phyloP scores from a whole-genome alignment of 2,113 vertebrate genomes.

The Cyphomyrus plagiostoma region DNA sequence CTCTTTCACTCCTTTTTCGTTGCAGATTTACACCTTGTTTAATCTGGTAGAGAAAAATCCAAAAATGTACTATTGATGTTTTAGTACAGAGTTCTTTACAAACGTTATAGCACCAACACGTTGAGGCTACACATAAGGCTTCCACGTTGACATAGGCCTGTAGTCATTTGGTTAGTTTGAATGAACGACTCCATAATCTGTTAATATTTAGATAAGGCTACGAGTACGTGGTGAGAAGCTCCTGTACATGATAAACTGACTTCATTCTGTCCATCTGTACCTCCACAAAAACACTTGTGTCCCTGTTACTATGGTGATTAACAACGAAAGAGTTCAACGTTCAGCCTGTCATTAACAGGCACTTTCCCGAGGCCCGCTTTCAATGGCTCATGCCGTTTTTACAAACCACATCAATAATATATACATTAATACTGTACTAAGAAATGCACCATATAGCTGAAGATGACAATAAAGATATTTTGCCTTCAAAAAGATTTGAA shows the following conservation, averaged over 20 bases:
- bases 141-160: not conserved
- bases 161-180: not conserved
- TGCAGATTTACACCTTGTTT: constrained; percentile 10
- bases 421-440: not conserved
- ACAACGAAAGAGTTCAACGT: not conserved
- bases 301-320: constrained; percentile 11
- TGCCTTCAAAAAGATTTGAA: not conserved
- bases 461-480: not conserved
- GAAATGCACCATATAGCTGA: not conserved
- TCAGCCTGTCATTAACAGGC: constrained; percentile 9
- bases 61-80: not conserved
- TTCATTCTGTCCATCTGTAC: not conserved
- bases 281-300: not conserved
- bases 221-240: not conserved
- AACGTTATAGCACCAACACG: not conserved
- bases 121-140: not conserved
- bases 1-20: not conserved
- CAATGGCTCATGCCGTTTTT: not conserved
- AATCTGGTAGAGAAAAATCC: not conserved
- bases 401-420: not conserved
- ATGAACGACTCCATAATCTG: not conserved
- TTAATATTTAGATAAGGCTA: not conserved
- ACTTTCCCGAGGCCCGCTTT: not conserved
- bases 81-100: not conserved
- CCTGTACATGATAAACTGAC: not conserved